Evolutionary conservation across 2,888 invertebrate genomes (phyloP).

Genomic region (Stomorhina lunata): DNA sequence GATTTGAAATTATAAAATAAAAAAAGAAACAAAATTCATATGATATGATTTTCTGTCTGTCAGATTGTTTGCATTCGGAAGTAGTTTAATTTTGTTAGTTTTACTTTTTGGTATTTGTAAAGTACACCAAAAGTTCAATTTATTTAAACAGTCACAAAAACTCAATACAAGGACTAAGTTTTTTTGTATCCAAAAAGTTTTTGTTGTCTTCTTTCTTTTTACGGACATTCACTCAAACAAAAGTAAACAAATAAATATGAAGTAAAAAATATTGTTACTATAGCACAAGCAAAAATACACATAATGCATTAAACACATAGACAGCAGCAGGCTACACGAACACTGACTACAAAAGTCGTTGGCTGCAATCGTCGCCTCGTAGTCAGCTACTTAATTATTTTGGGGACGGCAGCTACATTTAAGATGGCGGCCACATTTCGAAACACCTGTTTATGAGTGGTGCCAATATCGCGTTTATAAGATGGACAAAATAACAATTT

Average conservation of each 20-base stretch:
- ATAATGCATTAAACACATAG: not conserved
- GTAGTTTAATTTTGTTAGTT: slow-evolving; percentile 60
- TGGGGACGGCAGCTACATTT: too few species aligned
- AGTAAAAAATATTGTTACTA: slow-evolving; percentile 35
- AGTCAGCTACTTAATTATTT: too few species aligned
- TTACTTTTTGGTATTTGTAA: slow-evolving; percentile 42
- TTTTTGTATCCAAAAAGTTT: not conserved
- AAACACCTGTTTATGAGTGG: too few species aligned
- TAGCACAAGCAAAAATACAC: not conserved
- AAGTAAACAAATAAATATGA: slow-evolving; percentile 44
- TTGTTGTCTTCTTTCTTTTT: slow-evolving; percentile 34
- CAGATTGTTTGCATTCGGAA: slow-evolving; percentile 34
- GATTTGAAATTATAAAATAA: not conserved
- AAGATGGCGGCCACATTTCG: too few species aligned
- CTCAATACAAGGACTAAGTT: slow-evolving; percentile 47
- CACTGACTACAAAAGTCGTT: too few species aligned
- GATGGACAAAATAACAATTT: too few species aligned
- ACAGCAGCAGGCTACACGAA: not conserved
- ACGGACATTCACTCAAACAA: slow-evolving; percentile 27
- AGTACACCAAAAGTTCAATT: slow-evolving; percentile 62
- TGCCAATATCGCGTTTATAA: too few species aligned
- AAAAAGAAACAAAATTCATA: too few species aligned
- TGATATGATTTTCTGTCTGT: slow-evolving; percentile 50
- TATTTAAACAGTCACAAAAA: slow-evolving; percentile 61
- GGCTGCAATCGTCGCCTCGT: not conserved